These are phyloP conservation scores for Macrocentrus cingulum DNA, from an alignment of 1,140 invertebrate species.

Conservation along the genomic window DNA sequence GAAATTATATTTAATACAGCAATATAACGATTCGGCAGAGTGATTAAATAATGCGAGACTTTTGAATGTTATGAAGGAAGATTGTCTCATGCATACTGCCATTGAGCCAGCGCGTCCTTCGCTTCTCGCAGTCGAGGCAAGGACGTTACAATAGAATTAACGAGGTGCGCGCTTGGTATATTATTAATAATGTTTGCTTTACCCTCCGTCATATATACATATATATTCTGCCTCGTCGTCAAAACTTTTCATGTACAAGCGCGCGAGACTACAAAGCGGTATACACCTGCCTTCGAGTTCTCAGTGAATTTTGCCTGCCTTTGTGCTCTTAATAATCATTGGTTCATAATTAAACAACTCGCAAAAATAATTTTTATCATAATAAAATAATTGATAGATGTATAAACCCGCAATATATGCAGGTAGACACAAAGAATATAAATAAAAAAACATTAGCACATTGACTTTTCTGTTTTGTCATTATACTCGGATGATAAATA, in stretches of 20 bases:
- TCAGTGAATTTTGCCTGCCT: too few species aligned
- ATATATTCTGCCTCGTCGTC: conserved; percentile 3
- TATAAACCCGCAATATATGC: too few species aligned
- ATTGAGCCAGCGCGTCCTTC: background rate
- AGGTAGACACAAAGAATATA: too few species aligned
- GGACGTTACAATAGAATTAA: conserved; percentile 33
- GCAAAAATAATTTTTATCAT: too few species aligned
- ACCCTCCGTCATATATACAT: conserved; percentile 1
- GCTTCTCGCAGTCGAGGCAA: background rate
- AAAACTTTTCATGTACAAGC: background rate
- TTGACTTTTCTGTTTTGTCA: background rate
- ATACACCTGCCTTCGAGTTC: too few species aligned
- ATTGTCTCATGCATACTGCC: background rate
- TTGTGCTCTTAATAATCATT: background rate
- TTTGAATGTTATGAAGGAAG: background rate
- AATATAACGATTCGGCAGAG: conserved; percentile 6
- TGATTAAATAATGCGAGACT: background rate
- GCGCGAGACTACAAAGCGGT: background rate
- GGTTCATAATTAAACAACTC: too few species aligned
- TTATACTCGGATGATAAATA: background rate
- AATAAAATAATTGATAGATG: too few species aligned
- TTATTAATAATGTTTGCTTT: conserved; percentile 35
- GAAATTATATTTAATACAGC: background rate
- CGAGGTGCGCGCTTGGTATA: conserved; percentile 15
- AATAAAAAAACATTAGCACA: too few species aligned